A percentile compares a stretch with the other conserved stretches of the same genome.
Conservation (phyloP, 2,113 vertebrate genomes). For the Lutjanus erythropterus region DNA sequence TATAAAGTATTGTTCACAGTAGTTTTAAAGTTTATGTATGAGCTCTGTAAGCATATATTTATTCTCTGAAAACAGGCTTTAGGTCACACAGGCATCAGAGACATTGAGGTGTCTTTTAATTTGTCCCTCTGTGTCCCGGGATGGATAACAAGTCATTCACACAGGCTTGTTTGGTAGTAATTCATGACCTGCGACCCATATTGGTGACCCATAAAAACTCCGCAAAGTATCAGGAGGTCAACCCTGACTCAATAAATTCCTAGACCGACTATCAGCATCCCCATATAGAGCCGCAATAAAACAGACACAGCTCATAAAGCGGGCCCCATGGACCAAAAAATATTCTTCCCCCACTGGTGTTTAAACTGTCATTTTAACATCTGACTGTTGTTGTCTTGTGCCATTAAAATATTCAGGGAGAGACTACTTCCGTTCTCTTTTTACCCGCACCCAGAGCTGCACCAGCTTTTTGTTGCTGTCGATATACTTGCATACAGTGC, state of each 20-base stretch:
- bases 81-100: conserved; percentile 25
- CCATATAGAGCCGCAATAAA: conserved; percentile 69
- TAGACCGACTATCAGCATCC: conserved; percentile 58
- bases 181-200: conserved; percentile 75
- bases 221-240: conserved; percentile 66
- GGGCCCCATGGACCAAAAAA: conserved; percentile 51
- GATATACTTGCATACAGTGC: not conserved
- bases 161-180: conserved; percentile 74
- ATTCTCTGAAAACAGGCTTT: conserved; percentile 14
- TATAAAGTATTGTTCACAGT: conserved; percentile 9
- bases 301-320: conserved; percentile 73
- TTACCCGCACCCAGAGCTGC: not conserved
- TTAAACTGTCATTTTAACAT: conserved; percentile 67
- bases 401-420: conserved; percentile 49
- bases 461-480: not conserved
- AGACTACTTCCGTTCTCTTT: not conserved
- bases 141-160: conserved; percentile 53
- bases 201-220: conserved; percentile 70
- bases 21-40: not conserved
- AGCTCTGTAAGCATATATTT: not conserved
- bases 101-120: conserved; percentile 36
- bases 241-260: conserved; percentile 73
- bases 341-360: conserved; percentile 47
- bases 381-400: conserved; percentile 36
- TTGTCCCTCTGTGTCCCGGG: conserved; percentile 21